Evolutionary conservation across 1,140 invertebrate genomes (phyloP).

Genomic region (Hyposmocoma kahamanoa): DNA sequence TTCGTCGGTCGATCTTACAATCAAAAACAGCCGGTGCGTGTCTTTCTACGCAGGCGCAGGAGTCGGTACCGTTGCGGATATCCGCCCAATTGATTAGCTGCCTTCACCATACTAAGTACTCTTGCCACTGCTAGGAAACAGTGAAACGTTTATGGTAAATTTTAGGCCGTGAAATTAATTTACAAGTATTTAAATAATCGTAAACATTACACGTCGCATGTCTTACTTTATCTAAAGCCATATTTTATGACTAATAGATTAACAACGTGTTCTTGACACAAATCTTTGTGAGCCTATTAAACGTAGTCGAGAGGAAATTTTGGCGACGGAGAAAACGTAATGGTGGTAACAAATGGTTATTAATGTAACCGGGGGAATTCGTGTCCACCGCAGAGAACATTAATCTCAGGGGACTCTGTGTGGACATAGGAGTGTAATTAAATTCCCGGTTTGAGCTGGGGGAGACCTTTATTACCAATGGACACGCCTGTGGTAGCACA

Average conservation of each 20-base stretch:
- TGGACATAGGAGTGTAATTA: constrained; percentile 45
- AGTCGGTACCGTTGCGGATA: constrained; percentile 27
- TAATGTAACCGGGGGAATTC: constrained; percentile 14
- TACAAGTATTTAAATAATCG: neutral
- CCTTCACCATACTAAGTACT: constrained; percentile 1
- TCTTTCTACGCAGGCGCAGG: constrained; percentile 10
- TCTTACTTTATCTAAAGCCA: neutral
- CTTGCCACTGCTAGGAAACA: no score
- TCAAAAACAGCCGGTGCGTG: constrained; percentile 12
- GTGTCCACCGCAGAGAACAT: constrained; percentile 14
- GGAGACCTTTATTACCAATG: constrained; percentile 37
- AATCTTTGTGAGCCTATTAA: constrained; percentile 6
- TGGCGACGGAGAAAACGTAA: constrained; percentile 8
- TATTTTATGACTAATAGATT: neutral
- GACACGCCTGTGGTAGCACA: constrained; percentile 29
- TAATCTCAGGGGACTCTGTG: constrained; percentile 25
- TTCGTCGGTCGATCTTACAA: no score
- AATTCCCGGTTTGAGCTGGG: constrained; percentile 36
- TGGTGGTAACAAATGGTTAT: constrained; percentile 16
- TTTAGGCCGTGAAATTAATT: neutral
- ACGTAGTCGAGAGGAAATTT: constrained; percentile 6
- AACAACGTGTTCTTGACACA: constrained; percentile 12
- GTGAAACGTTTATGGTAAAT: no score
- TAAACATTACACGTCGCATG: neutral
- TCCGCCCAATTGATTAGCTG: constrained; percentile 20